Conservation (phyloP, 2,113 vertebrate genomes). For the Gulo gulo region DNA sequence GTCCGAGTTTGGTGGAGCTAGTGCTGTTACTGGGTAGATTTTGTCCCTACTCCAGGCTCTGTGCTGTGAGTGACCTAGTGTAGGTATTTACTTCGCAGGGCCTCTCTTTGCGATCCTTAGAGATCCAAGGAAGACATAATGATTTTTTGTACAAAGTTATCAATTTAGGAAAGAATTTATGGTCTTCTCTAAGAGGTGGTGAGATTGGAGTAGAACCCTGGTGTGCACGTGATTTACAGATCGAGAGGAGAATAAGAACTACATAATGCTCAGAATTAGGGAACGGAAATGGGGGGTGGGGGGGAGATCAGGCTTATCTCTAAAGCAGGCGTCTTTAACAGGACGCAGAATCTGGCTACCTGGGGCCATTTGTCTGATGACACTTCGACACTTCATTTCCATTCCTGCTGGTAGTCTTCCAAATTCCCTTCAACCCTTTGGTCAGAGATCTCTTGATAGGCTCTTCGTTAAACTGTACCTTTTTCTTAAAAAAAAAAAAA, state of each 20-base stretch:
- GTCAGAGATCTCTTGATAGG: background rate
- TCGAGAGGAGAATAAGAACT: background rate
- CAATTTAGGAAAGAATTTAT: background rate
- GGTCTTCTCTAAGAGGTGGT: background rate
- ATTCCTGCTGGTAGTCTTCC: background rate
- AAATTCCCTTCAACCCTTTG: background rate
- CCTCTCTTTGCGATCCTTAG: background rate
- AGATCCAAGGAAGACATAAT: background rate
- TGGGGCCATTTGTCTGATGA: background rate
- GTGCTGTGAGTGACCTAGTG: background rate
- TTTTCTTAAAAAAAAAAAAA: background rate
- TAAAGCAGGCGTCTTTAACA: background rate
- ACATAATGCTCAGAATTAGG: background rate
- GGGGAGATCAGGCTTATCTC: background rate
- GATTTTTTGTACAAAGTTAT: background rate
- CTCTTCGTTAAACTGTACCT: background rate
- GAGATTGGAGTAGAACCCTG: background rate
- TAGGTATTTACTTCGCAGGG: background rate
- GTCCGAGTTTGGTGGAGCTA: background rate
- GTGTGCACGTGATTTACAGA: background rate
- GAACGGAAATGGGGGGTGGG: background rate
- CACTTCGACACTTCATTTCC: background rate
- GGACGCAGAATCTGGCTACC: background rate
- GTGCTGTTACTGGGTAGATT: background rate
- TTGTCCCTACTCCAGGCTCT: background rate